Percentiles rank a stretch among this genome's conserved stretches.
phyloP scores from a whole-genome alignment of 2,113 vertebrate species.

The Proteles cristata region DNA sequence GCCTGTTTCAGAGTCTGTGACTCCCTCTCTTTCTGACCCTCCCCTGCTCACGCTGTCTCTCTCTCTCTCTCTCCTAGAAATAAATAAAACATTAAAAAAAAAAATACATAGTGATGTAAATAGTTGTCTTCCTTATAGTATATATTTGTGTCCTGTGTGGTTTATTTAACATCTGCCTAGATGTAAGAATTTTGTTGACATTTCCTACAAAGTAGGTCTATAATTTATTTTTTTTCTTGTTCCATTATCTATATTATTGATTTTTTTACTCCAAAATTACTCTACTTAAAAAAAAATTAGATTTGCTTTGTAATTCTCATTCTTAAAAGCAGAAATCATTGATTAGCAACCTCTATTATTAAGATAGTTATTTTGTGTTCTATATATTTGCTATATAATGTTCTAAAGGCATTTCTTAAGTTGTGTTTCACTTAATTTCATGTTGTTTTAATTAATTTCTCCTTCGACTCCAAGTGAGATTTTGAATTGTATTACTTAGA shows the following conservation, averaged over 20 bases:
- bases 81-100: no score
- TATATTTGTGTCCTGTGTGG: neutral
- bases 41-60: no score
- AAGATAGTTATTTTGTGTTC: neutral
- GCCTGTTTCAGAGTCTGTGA: no score
- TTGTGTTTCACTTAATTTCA: neutral
- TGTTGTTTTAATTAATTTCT: neutral
- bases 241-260: neutral
- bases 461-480: neutral
- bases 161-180: neutral
- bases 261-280: neutral
- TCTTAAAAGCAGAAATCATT: neutral
- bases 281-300: neutral
- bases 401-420: neutral
- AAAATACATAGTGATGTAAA: neutral
- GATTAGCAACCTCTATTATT: neutral
- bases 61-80: no score
- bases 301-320: neutral
- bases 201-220: neutral
- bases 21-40: no score
- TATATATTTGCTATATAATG: neutral
- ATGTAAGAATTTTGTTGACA: neutral
- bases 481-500: neutral
- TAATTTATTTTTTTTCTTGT: neutral
- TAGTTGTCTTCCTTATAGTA: neutral